A percentile compares a stretch with the other conserved stretches of the same genome.
Evolutionary conservation across 2,888 invertebrate genomes (phyloP).

Genomic region (Polyploca ridens): DNA sequence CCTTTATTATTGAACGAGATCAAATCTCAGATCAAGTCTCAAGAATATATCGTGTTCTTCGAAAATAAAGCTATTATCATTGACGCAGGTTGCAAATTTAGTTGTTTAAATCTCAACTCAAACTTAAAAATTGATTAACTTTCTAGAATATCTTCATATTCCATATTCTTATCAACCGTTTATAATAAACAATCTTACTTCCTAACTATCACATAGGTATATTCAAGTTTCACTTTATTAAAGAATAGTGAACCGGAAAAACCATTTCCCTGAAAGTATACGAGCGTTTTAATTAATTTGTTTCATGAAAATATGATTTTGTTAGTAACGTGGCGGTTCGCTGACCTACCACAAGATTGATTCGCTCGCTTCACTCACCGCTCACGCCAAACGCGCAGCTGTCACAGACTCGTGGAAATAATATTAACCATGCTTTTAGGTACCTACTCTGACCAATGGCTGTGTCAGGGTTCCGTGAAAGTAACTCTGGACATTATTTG

Average conservation of each 20-base stretch:
- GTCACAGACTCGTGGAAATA: conserved; percentile 5
- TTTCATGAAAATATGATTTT: conserved; percentile 37
- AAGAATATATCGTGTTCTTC: too few species aligned
- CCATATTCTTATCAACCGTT: too few species aligned
- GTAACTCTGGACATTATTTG: not conserved
- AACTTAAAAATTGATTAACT: too few species aligned
- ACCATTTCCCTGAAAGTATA: not conserved
- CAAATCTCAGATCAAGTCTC: too few species aligned
- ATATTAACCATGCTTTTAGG: not conserved
- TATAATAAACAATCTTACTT: too few species aligned
- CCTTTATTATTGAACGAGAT: too few species aligned
- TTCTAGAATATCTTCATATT: too few species aligned
- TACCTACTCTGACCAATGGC: not conserved
- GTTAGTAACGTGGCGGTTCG: conserved; percentile 34
- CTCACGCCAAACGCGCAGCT: conserved; percentile 10
- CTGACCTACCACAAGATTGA: conserved; percentile 41
- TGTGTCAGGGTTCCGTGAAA: not conserved
- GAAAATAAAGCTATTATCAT: too few species aligned
- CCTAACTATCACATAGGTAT: too few species aligned
- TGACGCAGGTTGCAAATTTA: too few species aligned
- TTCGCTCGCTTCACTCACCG: conserved; percentile 21
- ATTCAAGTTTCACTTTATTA: not conserved
- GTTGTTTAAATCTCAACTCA: too few species aligned
- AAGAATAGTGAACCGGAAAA: not conserved
- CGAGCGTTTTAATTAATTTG: conserved; percentile 10